Evolutionary conservation across 1,140 invertebrate genomes (phyloP).

Genomic region (Oppia nitens): DNA sequence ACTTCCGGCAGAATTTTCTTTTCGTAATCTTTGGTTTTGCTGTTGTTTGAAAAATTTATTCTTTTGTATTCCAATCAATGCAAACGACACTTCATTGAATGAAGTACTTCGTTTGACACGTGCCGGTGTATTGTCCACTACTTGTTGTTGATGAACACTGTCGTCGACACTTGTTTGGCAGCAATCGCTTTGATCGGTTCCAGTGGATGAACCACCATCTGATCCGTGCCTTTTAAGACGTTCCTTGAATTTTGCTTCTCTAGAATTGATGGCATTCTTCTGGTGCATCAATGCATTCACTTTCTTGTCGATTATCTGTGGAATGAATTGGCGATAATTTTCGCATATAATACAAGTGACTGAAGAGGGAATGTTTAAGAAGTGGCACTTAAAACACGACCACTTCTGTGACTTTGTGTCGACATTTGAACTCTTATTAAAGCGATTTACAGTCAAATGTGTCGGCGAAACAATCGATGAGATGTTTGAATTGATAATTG

Average conservation of each 20-base stretch:
- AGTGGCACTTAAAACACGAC: constrained; percentile 24
- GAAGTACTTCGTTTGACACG: not conserved
- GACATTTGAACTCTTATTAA: not conserved
- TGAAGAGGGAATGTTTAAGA: constrained; percentile 24
- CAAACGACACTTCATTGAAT: not conserved
- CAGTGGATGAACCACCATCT: constrained; percentile 15
- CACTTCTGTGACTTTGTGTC: constrained; percentile 20
- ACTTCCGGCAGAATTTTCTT: not conserved
- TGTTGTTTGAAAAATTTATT: not conserved
- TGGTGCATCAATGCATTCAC: constrained; percentile 6
- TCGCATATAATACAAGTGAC: constrained; percentile 22
- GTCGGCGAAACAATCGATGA: constrained; percentile 15
- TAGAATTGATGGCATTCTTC: constrained; percentile 6
- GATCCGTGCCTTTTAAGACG: constrained; percentile 10
- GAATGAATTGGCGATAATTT: constrained; percentile 2
- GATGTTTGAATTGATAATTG: constrained; percentile 7
- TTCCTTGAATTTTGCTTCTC: not conserved
- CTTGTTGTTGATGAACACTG: constrained; percentile 12
- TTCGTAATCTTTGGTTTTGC: not conserved
- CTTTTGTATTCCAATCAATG: not conserved
- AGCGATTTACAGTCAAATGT: constrained; percentile 18
- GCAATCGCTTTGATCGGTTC: constrained; percentile 1
- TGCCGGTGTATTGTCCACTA: constrained; percentile 5
- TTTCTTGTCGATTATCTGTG: constrained; percentile 13
- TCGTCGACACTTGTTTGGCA: not conserved